These are phyloP conservation scores for Poicephalus meyeri DNA, from an alignment of 2,113 vertebrate genomes.

Conservation along the genomic window DNA sequence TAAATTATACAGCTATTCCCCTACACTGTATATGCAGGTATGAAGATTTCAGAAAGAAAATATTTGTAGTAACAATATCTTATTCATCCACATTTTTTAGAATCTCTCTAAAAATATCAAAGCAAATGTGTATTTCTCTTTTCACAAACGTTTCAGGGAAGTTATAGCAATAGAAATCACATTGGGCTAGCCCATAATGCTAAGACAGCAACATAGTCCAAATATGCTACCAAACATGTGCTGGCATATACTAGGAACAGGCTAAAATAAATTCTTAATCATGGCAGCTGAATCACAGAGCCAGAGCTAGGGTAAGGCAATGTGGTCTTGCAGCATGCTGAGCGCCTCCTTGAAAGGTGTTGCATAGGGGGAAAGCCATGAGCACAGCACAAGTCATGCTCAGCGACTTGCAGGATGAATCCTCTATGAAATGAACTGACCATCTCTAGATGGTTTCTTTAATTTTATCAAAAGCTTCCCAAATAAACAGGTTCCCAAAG, in stretches of 20 bases:
- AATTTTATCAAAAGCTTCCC: not conserved
- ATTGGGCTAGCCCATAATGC: not conserved
- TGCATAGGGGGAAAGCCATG: fast-evolving
- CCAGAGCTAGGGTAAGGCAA: not conserved
- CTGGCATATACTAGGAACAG: fast-evolving
- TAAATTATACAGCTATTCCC: not conserved
- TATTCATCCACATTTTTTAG: not conserved
- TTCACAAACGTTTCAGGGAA: not conserved
- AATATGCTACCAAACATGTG: not conserved
- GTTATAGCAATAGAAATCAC: not conserved
- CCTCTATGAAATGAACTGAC: not conserved
- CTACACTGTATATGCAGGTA: not conserved
- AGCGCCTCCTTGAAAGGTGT: not conserved
- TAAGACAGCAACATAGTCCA: not conserved
- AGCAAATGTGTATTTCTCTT: not conserved
- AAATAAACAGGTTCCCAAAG: not conserved
- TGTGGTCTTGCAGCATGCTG: not conserved
- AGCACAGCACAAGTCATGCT: not conserved
- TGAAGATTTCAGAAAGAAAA: not conserved
- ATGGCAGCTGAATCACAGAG: not conserved
- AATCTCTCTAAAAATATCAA: not conserved
- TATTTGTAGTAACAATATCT: not conserved
- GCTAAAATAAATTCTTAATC: not conserved
- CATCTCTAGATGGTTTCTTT: not conserved
- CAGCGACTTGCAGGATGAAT: not conserved